Evolutionary conservation across 2,113 vertebrate species (phyloP).

Genomic region (Malurus elegans): DNA sequence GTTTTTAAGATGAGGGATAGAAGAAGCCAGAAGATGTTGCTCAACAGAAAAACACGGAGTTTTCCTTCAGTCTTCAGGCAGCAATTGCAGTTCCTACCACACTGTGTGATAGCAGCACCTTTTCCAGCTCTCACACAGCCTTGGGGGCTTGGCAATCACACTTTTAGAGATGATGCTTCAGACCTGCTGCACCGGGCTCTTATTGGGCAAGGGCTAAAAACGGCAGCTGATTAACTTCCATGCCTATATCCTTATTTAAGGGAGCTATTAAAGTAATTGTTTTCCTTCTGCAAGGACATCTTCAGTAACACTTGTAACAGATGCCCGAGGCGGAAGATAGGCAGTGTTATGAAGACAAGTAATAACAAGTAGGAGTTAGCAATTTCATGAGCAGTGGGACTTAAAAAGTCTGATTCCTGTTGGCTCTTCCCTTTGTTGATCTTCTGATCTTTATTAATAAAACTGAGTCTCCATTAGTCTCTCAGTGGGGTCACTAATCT

Average conservation of each 20-base stretch:
- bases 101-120: neutral
- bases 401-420: neutral
- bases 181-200: neutral
- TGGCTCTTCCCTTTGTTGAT: neutral
- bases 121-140: neutral
- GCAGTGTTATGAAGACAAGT: neutral
- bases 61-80: neutral
- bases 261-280: conserved; percentile 15
- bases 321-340: neutral
- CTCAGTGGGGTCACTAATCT: neutral
- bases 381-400: neutral
- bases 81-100: neutral
- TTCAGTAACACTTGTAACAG: conserved; percentile 8
- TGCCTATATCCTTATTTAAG: conserved; percentile 7
- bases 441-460: neutral
- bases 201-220: neutral
- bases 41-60: neutral
- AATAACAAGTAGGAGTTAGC: conserved; percentile 26
- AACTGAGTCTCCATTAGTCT: neutral
- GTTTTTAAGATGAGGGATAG: neutral
- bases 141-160: neutral
- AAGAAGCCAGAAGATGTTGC: neutral
- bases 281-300: conserved; percentile 20
- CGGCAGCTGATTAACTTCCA: neutral
- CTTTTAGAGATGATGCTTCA: neutral